Conservation (phyloP, 2,797 vertebrate genomes). For the Aulostomus chinensis region DNA sequence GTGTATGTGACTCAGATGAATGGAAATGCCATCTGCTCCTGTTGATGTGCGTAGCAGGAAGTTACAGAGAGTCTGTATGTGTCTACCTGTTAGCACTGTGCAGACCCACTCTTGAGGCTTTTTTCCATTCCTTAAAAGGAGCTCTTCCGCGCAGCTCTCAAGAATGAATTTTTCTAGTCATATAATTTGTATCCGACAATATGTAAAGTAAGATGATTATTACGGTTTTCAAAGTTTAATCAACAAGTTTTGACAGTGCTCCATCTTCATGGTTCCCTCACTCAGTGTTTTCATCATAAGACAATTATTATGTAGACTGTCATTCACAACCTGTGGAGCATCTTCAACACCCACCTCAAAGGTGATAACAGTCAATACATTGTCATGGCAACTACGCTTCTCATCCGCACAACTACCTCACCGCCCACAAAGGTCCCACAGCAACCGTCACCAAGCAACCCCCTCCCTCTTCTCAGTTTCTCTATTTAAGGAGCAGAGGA, state of each 20-base stretch:
- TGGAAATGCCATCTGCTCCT: conserved; percentile 59
- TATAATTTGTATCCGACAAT: background rate
- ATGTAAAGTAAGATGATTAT: background rate
- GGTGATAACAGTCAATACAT: conserved; percentile 70
- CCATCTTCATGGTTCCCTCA: background rate
- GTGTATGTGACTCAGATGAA: conserved; percentile 33
- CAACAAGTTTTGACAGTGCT: too few species aligned
- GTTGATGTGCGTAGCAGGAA: conserved; percentile 40
- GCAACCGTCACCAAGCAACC: conserved; percentile 81
- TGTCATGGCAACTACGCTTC: conserved; percentile 76
- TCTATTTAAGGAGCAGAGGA: conserved; percentile 77
- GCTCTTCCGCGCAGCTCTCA: too few species aligned
- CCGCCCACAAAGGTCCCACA: conserved; percentile 75
- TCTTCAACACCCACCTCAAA: conserved; percentile 69
- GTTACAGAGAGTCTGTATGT: conserved; percentile 20
- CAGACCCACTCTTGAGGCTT: conserved; percentile 6
- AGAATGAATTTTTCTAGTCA: background rate
- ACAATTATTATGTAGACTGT: conserved; percentile 30
- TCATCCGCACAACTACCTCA: conserved; percentile 76
- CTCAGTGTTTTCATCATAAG: conserved; percentile 21
- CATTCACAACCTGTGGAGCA: conserved; percentile 70
- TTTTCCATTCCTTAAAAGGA: conserved; percentile 43
- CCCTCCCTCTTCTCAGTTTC: conserved; percentile 65
- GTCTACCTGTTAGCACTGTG: conserved; percentile 45
- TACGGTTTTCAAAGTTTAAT: too few species aligned